Percentiles rank a stretch among this genome's conserved stretches.
Conservation (phyloP, 2,797 vertebrate species). For the Ambastaia sidthimunki region DNA sequence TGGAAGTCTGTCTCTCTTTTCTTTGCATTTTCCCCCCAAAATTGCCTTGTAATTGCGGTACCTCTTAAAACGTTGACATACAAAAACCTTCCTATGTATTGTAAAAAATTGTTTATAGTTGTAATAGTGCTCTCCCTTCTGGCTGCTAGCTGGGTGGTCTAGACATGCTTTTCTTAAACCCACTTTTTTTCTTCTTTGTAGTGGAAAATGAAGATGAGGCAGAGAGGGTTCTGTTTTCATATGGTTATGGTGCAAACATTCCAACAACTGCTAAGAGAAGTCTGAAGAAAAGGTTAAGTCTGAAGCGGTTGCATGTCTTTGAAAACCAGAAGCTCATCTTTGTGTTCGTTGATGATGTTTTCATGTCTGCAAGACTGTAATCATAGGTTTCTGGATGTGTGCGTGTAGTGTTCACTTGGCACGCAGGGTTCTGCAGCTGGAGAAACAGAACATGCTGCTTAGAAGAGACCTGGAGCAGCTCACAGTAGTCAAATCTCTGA, state of each 20-base stretch:
- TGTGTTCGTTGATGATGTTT: slow-evolving; percentile 25
- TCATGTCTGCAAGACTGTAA: slow-evolving; percentile 43
- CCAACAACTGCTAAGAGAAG: slow-evolving; percentile 94
- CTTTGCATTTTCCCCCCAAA: too few species aligned
- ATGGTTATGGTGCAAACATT: slow-evolving; percentile 96
- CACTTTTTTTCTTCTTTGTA: slow-evolving; percentile 58
- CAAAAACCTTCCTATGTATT: slow-evolving; percentile 15
- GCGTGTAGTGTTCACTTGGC: slow-evolving; percentile 92
- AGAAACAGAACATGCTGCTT: slow-evolving; percentile 91
- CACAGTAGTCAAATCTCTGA: slow-evolving; percentile 84
- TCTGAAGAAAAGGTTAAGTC: slow-evolving; percentile 90
- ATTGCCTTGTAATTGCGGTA: neutral
- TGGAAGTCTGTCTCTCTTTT: neutral
- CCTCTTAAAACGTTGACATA: neutral
- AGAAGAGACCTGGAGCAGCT: slow-evolving; percentile 87
- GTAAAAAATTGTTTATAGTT: slow-evolving; percentile 36
- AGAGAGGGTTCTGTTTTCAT: slow-evolving; percentile 94
- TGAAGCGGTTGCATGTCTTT: neutral
- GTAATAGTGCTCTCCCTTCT: slow-evolving; percentile 20
- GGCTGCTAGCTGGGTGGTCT: slow-evolving; percentile 47
- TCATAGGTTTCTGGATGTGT: slow-evolving; percentile 60
- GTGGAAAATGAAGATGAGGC: slow-evolving; percentile 95
- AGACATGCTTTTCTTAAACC: slow-evolving; percentile 13
- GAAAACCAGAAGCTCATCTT: slow-evolving; percentile 21
- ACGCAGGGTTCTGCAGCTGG: slow-evolving; percentile 92